These are phyloP conservation scores for Sebastes cheni DNA, from an alignment of 2,797 vertebrate species.

Conservation along the genomic window DNA sequence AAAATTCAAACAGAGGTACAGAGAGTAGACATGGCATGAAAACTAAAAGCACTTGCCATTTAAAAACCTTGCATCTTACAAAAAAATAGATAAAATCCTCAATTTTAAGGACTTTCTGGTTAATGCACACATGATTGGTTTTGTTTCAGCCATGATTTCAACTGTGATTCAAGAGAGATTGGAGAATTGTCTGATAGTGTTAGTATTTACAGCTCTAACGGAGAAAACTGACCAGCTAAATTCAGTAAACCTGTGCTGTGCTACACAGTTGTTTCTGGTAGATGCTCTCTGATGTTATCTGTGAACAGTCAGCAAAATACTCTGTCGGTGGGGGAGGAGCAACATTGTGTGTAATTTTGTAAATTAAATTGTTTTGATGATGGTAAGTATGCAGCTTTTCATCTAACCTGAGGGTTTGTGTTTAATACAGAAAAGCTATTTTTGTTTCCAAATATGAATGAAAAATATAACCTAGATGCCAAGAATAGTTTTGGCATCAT, in stretches of 20 bases:
- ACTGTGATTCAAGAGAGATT: not conserved
- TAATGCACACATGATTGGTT: too few relatives aligned
- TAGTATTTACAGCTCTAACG: not conserved
- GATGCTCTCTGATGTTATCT: not conserved
- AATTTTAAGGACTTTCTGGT: too few relatives aligned
- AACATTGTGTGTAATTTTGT: not conserved
- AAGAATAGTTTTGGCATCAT: too few relatives aligned
- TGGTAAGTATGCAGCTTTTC: too few relatives aligned
- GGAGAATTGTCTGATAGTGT: not conserved
- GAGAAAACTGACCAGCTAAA: not conserved
- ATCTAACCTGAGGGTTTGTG: not conserved
- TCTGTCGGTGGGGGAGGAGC: not conserved
- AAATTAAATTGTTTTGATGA: not conserved
- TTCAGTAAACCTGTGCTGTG: not conserved
- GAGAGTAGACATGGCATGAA: not conserved
- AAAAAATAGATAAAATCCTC: too few relatives aligned
- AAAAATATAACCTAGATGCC: not conserved
- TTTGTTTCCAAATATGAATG: not conserved
- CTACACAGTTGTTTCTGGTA: not conserved
- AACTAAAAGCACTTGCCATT: not conserved
- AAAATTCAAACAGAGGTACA: not conserved
- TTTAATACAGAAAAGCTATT: not conserved
- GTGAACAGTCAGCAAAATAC: not conserved
- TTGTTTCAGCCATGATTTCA: not conserved
- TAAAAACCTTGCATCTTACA: too few relatives aligned